phyloP scores from a whole-genome alignment of 2,888 invertebrate species.

The Operophtera brumata region DNA sequence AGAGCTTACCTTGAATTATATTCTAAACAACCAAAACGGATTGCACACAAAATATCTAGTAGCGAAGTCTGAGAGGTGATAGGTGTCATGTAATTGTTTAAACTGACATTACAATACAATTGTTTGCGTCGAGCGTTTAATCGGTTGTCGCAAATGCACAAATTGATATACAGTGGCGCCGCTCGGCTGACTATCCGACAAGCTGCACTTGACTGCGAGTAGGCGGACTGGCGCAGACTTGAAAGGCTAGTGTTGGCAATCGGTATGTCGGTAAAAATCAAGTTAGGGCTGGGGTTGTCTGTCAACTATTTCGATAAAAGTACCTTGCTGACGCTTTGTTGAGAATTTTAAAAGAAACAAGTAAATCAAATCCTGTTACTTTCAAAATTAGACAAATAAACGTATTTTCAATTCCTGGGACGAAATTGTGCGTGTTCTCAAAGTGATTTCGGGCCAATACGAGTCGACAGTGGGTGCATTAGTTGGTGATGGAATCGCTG shows the following conservation, averaged over 20 bases:
- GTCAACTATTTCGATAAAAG: too few species aligned
- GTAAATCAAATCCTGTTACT: too few species aligned
- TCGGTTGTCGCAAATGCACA: conserved; percentile 25
- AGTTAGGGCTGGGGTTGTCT: conserved; percentile 8
- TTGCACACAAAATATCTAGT: conserved; percentile 1
- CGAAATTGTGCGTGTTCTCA: conserved; percentile 53
- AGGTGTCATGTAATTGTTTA: conserved; percentile 25
- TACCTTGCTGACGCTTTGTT: too few species aligned
- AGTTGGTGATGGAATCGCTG: conserved; percentile 36
- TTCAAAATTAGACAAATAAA: too few species aligned
- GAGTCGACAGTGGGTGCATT: conserved; percentile 39
- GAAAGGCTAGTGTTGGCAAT: conserved; percentile 26
- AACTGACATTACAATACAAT: conserved; percentile 26
- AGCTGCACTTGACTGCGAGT: conserved; percentile 26
- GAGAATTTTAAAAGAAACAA: too few species aligned
- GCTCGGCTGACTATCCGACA: conserved; percentile 20
- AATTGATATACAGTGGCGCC: conserved; percentile 29
- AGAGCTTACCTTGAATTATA: too few species aligned
- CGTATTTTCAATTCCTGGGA: conserved; percentile 70
- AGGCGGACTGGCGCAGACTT: conserved; percentile 22
- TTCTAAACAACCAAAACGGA: background rate
- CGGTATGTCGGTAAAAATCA: conserved; percentile 20
- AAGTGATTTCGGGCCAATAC: conserved; percentile 60
- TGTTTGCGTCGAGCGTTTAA: conserved; percentile 19
- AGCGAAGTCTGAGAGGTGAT: conserved; percentile 12